Evolutionary conservation across 1,140 invertebrate species (phyloP).

Genomic region (Condylostylus longicornis): DNA sequence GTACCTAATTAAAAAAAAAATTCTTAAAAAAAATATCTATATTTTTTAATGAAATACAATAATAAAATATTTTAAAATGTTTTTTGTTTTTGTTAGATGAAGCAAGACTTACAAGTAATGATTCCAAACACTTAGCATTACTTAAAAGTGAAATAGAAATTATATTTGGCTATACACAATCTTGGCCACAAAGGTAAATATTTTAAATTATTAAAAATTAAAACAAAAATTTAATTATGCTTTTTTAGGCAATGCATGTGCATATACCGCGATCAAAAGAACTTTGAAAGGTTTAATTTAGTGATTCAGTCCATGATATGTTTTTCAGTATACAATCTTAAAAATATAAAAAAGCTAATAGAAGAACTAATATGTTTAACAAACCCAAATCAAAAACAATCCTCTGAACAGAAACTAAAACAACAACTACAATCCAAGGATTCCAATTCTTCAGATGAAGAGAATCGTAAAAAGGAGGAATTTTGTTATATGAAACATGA

Average conservation of each 20-base stretch:
- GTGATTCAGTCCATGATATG: conserved; percentile 68
- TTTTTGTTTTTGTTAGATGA: conserved; percentile 36
- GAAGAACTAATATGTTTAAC: conserved; percentile 24
- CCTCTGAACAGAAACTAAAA: neutral
- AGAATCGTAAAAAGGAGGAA: conserved; percentile 1
- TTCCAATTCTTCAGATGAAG: conserved; percentile 1
- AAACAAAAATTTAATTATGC: neutral
- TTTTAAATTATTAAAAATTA: conserved; percentile 1
- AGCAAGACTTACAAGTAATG: conserved; percentile 42
- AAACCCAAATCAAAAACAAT: conserved; percentile 3
- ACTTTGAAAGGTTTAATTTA: conserved; percentile 76
- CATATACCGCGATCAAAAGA: conserved; percentile 76
- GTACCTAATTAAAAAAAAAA: neutral
- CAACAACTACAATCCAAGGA: neutral
- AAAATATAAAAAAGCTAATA: conserved; percentile 48
- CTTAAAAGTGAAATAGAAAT: conserved; percentile 48
- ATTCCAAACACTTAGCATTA: conserved; percentile 42
- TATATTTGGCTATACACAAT: conserved; percentile 49
- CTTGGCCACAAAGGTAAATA: conserved; percentile 51
- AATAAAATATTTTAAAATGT: neutral
- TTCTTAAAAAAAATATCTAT: neutral
- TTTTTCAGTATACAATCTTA: conserved; percentile 55
- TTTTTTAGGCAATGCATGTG: conserved; percentile 74
- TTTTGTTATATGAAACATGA: conserved; percentile 11
- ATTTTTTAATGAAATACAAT: conserved; percentile 1